Conservation (phyloP, 2,113 vertebrate species). For the Hydropotes inermis region DNA sequence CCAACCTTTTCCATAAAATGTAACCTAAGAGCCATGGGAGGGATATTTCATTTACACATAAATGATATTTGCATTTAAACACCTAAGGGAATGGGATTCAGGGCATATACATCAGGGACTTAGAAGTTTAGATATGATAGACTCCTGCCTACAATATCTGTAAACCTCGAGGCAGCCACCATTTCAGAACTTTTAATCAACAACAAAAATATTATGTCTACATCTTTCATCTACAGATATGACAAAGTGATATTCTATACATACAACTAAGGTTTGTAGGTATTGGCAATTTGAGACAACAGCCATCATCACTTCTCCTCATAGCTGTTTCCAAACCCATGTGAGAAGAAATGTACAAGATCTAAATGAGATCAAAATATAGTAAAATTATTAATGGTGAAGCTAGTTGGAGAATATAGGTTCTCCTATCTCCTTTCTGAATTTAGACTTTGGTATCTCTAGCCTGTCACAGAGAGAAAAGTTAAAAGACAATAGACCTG, state of each 20-base stretch:
- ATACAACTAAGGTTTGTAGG: not conserved
- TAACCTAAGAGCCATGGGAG: not conserved
- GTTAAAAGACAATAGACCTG: not conserved
- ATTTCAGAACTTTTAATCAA: slow-evolving; percentile 16
- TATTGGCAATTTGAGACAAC: not conserved
- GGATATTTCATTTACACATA: not conserved
- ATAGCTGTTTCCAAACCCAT: not conserved
- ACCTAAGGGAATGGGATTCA: not conserved
- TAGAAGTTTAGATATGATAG: not conserved
- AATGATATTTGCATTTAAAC: not conserved
- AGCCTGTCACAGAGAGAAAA: not conserved
- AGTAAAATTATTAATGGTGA: not conserved
- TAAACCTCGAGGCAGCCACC: not conserved
- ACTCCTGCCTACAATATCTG: not conserved
- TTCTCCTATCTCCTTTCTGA: not conserved
- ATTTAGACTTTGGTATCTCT: not conserved
- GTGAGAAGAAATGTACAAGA: not conserved
- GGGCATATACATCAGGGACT: not conserved
- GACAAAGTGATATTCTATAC: not conserved
- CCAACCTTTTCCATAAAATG: not conserved
- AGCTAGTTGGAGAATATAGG: not conserved
- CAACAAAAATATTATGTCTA: slow-evolving; percentile 5
- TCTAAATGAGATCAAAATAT: not conserved
- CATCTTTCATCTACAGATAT: not conserved
- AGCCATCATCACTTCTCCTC: not conserved